phyloP scores from a whole-genome alignment of 2,888 invertebrate genomes.

The Lasioglossum pauxillum region DNA sequence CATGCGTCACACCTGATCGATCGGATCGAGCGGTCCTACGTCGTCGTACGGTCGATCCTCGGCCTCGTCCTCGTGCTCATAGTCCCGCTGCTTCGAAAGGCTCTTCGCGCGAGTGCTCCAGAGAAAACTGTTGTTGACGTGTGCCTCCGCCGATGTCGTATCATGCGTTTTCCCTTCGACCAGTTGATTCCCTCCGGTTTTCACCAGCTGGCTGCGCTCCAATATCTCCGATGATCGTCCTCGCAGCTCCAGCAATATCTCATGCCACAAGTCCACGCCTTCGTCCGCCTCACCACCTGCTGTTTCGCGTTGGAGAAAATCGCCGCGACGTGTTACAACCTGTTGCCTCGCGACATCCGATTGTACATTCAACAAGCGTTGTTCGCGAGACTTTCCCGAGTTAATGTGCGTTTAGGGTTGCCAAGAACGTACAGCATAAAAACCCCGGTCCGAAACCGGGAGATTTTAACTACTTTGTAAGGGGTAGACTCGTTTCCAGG shows the following conservation, averaged over 20 bases:
- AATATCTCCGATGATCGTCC: conserved; percentile 65
- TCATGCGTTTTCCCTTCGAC: conserved; percentile 63
- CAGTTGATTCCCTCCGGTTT: conserved; percentile 62
- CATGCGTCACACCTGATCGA: conserved; percentile 42
- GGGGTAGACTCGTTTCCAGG: too few relatives aligned
- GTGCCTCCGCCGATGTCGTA: conserved; percentile 29
- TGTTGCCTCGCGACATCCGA: not conserved
- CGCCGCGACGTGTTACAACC: not conserved
- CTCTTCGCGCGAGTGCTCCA: conserved; percentile 68
- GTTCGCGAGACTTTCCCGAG: not conserved
- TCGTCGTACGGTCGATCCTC: conserved; percentile 71
- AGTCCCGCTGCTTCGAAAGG: conserved; percentile 16
- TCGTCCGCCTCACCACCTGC: conserved; percentile 8
- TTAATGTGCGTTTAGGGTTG: not conserved
- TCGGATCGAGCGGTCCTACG: conserved; percentile 61
- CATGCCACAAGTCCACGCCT: conserved; percentile 49
- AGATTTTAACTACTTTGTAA: too few relatives aligned
- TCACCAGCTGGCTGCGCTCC: conserved; percentile 71
- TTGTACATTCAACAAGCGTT: not conserved
- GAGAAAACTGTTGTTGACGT: conserved; percentile 75
- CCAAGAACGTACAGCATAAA: too few relatives aligned
- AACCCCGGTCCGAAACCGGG: too few relatives aligned
- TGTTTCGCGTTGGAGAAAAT: not conserved
- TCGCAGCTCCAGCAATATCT: conserved; percentile 32
- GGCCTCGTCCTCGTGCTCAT: conserved; percentile 3